Percentiles rank a stretch among this genome's conserved stretches.
These are phyloP conservation scores for Silvanus unidentatus DNA, from an alignment of 2,888 invertebrate species.

Conservation along the genomic window DNA sequence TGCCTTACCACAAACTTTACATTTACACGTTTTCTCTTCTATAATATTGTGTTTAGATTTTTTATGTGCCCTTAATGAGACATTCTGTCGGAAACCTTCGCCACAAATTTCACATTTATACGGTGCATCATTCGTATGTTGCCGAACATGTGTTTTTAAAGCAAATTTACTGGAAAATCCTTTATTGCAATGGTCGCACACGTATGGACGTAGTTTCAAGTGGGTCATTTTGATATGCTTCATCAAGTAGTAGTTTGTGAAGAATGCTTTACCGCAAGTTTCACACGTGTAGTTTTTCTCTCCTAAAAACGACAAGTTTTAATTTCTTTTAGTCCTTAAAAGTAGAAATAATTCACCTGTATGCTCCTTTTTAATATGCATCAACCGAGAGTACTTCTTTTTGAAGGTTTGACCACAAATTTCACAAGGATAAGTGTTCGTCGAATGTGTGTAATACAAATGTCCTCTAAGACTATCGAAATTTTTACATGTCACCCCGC, in stretches of 20 bases:
- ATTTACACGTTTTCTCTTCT: slow-evolving; percentile 27
- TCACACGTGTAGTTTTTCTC: slow-evolving; percentile 30
- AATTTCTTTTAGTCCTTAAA: slow-evolving; percentile 2
- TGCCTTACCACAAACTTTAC: slow-evolving; percentile 28
- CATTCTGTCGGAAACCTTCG: slow-evolving; percentile 34
- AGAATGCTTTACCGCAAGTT: slow-evolving; percentile 29
- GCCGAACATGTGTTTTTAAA: slow-evolving; percentile 30
- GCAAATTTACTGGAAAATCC: slow-evolving; percentile 33
- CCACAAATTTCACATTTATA: slow-evolving; percentile 31
- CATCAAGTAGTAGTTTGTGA: slow-evolving; percentile 27
- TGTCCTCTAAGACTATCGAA: slow-evolving; percentile 28
- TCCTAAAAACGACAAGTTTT: slow-evolving; percentile 16
- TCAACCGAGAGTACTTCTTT: slow-evolving; percentile 26
- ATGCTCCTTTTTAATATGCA: slow-evolving; percentile 30
- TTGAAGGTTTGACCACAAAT: slow-evolving; percentile 26
- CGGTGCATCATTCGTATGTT: slow-evolving; percentile 35
- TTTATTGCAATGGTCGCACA: slow-evolving; percentile 31
- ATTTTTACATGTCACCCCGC: slow-evolving; percentile 34
- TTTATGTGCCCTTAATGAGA: slow-evolving; percentile 31
- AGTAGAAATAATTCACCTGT: slow-evolving; percentile 15
- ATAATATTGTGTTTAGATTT: slow-evolving; percentile 33
- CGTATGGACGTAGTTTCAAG: slow-evolving; percentile 30
- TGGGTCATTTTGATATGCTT: slow-evolving; percentile 34
- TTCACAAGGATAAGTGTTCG: slow-evolving; percentile 24
- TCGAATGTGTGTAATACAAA: slow-evolving; percentile 29